Evolutionary conservation across 2,888 invertebrate species (phyloP).

Genomic region (Bugula neritina): DNA sequence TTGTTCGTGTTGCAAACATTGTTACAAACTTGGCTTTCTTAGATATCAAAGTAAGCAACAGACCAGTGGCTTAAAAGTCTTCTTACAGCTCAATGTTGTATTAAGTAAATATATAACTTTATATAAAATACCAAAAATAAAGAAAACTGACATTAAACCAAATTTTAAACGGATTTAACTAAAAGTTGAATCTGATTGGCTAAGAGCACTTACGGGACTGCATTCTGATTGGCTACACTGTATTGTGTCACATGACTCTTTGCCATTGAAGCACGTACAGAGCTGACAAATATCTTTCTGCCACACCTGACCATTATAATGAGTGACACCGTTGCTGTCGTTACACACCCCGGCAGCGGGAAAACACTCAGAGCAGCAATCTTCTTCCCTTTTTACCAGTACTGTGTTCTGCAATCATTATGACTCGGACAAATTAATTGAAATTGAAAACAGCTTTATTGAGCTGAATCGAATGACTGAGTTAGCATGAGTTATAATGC

Average conservation of each 20-base stretch:
- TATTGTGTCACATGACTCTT: not conserved
- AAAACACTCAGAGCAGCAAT: not conserved
- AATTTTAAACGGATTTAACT: too few species aligned
- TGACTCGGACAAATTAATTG: too few species aligned
- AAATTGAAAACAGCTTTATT: too few species aligned
- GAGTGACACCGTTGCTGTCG: not conserved
- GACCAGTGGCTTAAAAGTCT: too few species aligned
- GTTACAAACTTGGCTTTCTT: not conserved
- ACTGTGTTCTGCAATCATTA: constrained; percentile 1
- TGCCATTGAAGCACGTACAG: constrained; percentile 21
- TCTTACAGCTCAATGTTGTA: too few species aligned
- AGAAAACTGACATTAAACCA: too few species aligned
- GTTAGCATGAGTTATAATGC: too few species aligned
- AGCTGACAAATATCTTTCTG: not conserved
- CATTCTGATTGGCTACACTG: constrained; percentile 14
- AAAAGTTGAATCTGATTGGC: too few species aligned
- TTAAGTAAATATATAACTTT: too few species aligned
- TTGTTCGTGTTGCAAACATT: not conserved
- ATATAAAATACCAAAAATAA: too few species aligned
- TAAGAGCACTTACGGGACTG: not conserved
- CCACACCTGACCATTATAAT: constrained; percentile 22
- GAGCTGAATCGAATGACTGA: too few species aligned
- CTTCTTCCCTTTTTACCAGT: not conserved
- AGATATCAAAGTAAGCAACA: too few species aligned
- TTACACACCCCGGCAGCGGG: not conserved